Percentiles rank a stretch among this genome's conserved stretches.
phyloP scores from a whole-genome alignment of 1,140 invertebrate genomes.

The Drosophila kikkawai region DNA sequence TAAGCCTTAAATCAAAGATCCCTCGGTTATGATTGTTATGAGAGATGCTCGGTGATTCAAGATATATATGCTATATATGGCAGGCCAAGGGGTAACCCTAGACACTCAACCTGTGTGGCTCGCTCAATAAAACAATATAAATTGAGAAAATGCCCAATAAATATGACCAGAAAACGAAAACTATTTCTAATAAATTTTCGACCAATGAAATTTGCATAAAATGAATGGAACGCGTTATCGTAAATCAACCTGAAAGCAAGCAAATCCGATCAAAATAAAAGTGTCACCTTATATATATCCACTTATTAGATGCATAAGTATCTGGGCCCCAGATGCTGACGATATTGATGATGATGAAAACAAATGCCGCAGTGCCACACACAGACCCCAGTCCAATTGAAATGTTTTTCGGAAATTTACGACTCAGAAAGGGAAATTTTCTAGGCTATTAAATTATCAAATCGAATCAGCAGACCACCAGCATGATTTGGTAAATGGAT shows the following conservation, averaged over 20 bases:
- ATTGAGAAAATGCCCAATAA: constrained; percentile 66
- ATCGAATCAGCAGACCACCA: constrained; percentile 46
- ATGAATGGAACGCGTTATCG: constrained; percentile 76
- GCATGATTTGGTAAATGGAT: constrained; percentile 43
- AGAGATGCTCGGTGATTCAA: constrained; percentile 35
- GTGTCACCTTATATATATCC: constrained; percentile 58
- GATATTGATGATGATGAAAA: constrained; percentile 72
- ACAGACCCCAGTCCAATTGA: constrained; percentile 65
- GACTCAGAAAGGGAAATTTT: constrained; percentile 45
- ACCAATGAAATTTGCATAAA: constrained; percentile 72
- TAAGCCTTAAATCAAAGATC: constrained; percentile 50
- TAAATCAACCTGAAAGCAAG: constrained; percentile 60
- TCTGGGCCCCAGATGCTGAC: constrained; percentile 54
- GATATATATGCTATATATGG: constrained; percentile 16
- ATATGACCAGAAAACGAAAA: constrained; percentile 48
- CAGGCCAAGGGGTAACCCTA: constrained; percentile 50
- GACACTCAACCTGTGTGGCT: constrained; percentile 67
- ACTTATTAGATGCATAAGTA: constrained; percentile 48
- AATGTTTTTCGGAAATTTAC: constrained; percentile 66
- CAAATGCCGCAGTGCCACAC: constrained; percentile 51
- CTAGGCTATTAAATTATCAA: constrained; percentile 54
- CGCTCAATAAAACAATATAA: constrained; percentile 72
- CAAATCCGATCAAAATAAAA: constrained; percentile 62
- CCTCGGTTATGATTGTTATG: constrained; percentile 43
- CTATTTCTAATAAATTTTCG: constrained; percentile 35